Percentiles rank a stretch among this genome's conserved stretches.
phyloP scores from a whole-genome alignment of 1,140 invertebrate species.

The Apis florea region DNA sequence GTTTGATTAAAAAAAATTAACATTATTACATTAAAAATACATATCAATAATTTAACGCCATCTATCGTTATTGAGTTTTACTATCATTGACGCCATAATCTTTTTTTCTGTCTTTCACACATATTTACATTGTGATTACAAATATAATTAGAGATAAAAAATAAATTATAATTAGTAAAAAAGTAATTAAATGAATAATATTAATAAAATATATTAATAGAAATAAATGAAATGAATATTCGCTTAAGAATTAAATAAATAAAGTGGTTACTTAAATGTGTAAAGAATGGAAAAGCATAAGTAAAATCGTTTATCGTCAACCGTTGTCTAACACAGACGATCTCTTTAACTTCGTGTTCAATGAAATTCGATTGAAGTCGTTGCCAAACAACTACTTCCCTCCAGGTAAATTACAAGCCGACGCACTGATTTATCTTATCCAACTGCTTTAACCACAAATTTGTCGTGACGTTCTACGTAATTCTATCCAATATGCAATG shows the following conservation, averaged over 20 bases:
- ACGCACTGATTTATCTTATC: conserved; percentile 24
- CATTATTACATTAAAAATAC: neutral
- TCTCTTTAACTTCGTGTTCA: conserved; percentile 36
- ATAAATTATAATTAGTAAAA: neutral
- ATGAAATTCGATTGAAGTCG: conserved; percentile 46
- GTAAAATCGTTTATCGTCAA: conserved; percentile 24
- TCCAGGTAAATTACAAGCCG: conserved; percentile 38
- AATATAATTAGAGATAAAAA: too few relatives aligned
- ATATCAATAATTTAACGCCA: neutral
- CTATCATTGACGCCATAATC: neutral
- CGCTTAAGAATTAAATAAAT: neutral
- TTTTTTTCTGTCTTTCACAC: too few relatives aligned
- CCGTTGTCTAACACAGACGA: conserved; percentile 37
- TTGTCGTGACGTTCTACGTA: neutral
- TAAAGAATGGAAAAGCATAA: neutral
- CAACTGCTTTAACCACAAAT: neutral
- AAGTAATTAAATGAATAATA: neutral
- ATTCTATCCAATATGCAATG: neutral
- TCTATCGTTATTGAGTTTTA: neutral
- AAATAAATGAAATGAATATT: neutral
- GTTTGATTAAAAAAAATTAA: neutral
- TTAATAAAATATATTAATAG: neutral
- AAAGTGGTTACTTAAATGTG: neutral
- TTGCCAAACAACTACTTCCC: conserved; percentile 43
- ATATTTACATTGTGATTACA: neutral